These are phyloP conservation scores for Dromaius novaehollandiae DNA, from an alignment of 2,113 vertebrate species.

Conservation along the genomic window DNA sequence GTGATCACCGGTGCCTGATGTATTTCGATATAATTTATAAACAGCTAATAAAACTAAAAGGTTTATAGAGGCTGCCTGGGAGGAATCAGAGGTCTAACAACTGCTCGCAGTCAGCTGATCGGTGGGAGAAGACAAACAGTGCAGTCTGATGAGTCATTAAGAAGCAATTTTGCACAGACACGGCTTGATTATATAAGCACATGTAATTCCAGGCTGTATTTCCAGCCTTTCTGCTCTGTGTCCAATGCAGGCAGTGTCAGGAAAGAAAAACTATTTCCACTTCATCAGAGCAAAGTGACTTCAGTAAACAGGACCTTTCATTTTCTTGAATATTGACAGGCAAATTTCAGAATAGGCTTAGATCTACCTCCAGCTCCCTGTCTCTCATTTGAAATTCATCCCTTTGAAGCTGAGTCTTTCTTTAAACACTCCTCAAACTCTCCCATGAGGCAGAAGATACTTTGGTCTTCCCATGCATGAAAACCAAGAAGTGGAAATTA, in stretches of 20 bases:
- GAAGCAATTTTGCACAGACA: constrained; percentile 37
- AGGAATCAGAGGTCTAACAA: constrained; percentile 27
- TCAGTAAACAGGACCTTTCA: not conserved
- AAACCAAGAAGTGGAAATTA: not conserved
- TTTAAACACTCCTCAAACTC: not conserved
- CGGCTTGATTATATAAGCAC: constrained; percentile 3
- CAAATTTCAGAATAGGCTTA: not conserved
- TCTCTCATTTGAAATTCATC: not conserved
- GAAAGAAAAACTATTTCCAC: not conserved
- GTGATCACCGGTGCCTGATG: not conserved
- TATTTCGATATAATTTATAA: constrained; percentile 58
- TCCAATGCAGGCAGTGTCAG: not conserved
- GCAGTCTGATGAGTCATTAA: constrained; percentile 25
- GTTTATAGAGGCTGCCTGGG: constrained; percentile 25
- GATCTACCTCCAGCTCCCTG: not conserved
- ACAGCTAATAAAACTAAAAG: constrained; percentile 42
- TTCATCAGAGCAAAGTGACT: not conserved
- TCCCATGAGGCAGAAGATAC: not conserved
- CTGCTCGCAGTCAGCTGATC: constrained; percentile 36
- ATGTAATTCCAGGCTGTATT: not conserved
- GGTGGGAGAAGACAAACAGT: constrained; percentile 11
- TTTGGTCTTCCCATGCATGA: not conserved
- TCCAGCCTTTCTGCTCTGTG: not conserved
- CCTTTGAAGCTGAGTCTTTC: not conserved
- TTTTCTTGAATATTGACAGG: not conserved